Base-by-base conservation (phyloP, 1,140 invertebrate species). In the Cherax quadricarinatus region DNA sequence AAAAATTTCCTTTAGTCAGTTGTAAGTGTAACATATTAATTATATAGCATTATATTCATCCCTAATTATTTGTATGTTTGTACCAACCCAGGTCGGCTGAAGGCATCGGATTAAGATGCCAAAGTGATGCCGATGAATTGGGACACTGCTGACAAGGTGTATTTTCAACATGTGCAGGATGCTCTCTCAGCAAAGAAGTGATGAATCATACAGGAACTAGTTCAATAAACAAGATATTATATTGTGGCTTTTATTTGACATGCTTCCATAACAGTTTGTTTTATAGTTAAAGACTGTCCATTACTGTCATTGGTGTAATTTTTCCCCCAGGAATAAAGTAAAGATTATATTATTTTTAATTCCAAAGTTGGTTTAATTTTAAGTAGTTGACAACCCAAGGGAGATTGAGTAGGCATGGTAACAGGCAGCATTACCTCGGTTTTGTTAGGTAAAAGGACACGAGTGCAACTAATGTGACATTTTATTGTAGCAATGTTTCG, bases 171-270 rank as follows among this genome's bases (percentile, higher is more conserved):
- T 75, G 24, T 75, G 70, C n/a, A 75, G 70, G 70, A 75, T 75
- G 70, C 70, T 75, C n/a, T 24, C 70, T 75, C 70, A 75, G 70
- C 70, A 75, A 75, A 75, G 70, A 30, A 75, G 70, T 75, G 70
- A 75, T 75, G 70, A 75, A 75, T 75, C 70, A 75, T 75, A 75
- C 70, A 75, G 21, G 70, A 75, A 12, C 70, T 75, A 75, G 70
- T 75, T 75, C 70, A 75, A 75, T 75, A 75, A 75, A 30, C 70
- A 75, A 75, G 70, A 75, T 10, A 75, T 70, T 70, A 70, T 18
- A 70, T 75, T 75, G 70, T 75, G 70, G 70, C 70, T 75, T 75
- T 75, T 75, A 75, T 75, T 30, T 75, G 70, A 75, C 70, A 75
- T 75, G 70, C 70, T 75, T 75, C 24, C 24, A 30, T 75, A 10